Conservation (phyloP, 2,113 vertebrate genomes). For the Sorex fumeus region DNA sequence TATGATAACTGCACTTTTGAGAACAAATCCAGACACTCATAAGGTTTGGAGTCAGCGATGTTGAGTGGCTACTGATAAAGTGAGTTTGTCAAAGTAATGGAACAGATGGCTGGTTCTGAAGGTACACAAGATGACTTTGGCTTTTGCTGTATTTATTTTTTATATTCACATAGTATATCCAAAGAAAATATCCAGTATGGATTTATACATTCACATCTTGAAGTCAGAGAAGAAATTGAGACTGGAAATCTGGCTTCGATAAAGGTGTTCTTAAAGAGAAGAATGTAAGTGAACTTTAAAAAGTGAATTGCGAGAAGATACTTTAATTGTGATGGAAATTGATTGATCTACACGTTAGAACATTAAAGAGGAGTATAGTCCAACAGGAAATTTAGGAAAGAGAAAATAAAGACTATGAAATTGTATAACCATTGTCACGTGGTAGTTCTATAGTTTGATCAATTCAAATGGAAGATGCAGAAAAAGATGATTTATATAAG, state of each 20-base stretch:
- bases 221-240: not conserved
- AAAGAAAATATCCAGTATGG: not conserved
- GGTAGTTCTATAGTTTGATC: not conserved
- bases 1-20: not conserved
- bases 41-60: not conserved
- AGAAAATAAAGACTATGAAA: not conserved
- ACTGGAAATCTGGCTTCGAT: not conserved
- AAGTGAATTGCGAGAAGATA: not conserved
- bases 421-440: not conserved
- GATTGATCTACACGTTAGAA: not conserved
- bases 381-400: conserved; percentile 1
- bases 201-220: not conserved
- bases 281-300: not conserved
- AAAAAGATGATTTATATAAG: not conserved
- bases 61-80: not conserved
- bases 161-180: not conserved
- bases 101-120: not conserved
- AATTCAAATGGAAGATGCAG: not conserved
- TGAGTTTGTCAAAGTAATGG: no score
- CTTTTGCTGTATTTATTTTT: not conserved
- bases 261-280: not conserved
- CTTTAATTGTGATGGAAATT: not conserved
- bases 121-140: not conserved
- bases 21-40: not conserved
- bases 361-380: not conserved